A percentile compares a stretch with the other conserved stretches of the same genome.
Evolutionary conservation across 2,888 invertebrate species (phyloP).

Genomic region (Nemurella pictetii): DNA sequence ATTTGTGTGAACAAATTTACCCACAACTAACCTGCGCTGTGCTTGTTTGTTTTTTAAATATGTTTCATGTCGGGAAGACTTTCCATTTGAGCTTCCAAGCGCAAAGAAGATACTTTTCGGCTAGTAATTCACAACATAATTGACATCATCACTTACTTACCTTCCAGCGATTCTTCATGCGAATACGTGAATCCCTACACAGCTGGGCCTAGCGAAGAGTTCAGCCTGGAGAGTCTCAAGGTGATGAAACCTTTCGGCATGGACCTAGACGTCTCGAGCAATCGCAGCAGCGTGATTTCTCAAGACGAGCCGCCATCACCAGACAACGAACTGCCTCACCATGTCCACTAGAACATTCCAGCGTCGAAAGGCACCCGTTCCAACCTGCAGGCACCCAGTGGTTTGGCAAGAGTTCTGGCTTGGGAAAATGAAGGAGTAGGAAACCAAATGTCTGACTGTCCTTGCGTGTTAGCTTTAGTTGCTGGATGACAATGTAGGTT

Average conservation of each 20-base stretch:
- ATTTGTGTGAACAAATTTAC: no score
- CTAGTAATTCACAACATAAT: no score
- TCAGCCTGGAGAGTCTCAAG: constrained; percentile 49
- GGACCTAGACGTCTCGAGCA: constrained; percentile 63
- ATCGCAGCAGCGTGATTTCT: constrained; percentile 61
- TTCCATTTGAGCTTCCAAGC: no score
- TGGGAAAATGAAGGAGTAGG: no score
- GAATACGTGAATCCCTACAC: constrained; percentile 55
- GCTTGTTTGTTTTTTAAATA: no score
- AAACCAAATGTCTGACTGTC: no score
- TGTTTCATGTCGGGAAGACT: no score
- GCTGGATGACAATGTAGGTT: background rate
- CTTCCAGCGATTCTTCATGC: constrained; percentile 58
- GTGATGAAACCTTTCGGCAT: constrained; percentile 62
- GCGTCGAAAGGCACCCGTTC: background rate
- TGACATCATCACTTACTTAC: background rate
- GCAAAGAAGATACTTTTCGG: no score
- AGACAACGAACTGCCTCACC: constrained; percentile 34
- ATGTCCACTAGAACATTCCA: background rate
- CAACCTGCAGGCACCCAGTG: background rate
- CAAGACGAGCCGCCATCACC: constrained; percentile 40
- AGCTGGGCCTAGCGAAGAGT: constrained; percentile 50
- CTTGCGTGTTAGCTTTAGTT: background rate
- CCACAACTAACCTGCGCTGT: no score
- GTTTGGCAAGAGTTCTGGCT: background rate